A percentile compares a stretch with the other conserved stretches of the same genome.
phyloP scores from a whole-genome alignment of 2,113 vertebrate genomes.

The Corvus moneduloides region DNA sequence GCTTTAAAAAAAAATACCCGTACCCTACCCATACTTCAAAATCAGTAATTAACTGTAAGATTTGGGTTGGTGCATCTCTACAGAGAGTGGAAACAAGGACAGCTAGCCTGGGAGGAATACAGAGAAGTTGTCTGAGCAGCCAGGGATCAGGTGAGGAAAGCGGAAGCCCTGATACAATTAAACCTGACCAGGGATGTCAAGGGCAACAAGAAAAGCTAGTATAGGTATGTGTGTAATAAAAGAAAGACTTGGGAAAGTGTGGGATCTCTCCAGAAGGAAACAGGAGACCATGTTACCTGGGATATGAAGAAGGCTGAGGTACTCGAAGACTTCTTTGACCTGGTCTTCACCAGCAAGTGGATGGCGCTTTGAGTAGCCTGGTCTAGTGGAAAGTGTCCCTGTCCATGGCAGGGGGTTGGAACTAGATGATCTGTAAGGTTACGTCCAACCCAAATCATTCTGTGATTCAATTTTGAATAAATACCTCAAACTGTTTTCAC shows the following conservation, averaged over 20 bases:
- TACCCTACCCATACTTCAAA: not conserved
- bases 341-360: not conserved
- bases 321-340: not conserved
- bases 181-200: no score
- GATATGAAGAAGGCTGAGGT: not conserved
- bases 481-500: not conserved
- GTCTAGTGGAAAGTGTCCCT: not conserved
- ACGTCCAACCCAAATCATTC: not conserved
- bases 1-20: not conserved
- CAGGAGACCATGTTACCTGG: not conserved
- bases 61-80: not conserved
- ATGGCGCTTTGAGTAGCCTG: not conserved
- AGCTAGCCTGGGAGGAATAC: not conserved
- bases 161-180: not conserved
- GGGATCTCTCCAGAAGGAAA: not conserved
- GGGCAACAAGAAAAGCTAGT: not conserved
- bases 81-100: not conserved
- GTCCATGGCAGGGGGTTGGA: not conserved
- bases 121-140: not conserved
- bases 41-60: not conserved
- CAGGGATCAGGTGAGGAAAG: not conserved
- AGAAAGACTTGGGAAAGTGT: not conserved
- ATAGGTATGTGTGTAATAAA: not conserved
- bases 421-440: not conserved
- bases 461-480: not conserved